These are phyloP conservation scores for Drosophila nigricruria DNA, from an alignment of 2,888 invertebrate genomes.

Conservation along the genomic window DNA sequence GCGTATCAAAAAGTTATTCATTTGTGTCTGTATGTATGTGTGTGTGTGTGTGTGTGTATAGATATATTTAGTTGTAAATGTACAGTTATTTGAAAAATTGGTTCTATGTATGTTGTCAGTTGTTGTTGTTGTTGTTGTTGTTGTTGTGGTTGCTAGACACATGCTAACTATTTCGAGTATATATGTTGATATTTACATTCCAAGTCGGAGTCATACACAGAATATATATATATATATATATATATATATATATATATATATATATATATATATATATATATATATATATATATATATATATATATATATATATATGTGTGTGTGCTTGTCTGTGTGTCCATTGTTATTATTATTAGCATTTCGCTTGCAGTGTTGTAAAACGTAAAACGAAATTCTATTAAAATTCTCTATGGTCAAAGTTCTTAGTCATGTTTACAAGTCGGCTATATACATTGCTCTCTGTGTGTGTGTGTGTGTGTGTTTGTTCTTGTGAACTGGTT, in stretches of 20 bases:
- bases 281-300: slow-evolving; percentile 16
- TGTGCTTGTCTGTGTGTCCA: background rate
- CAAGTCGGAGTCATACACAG: slow-evolving; percentile 24
- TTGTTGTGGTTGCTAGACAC: slow-evolving; percentile 27
- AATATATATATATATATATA: slow-evolving; percentile 10
- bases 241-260: slow-evolving; percentile 22
- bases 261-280: slow-evolving; percentile 11
- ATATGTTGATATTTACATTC: slow-evolving; percentile 49
- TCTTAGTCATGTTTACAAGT: slow-evolving; percentile 27
- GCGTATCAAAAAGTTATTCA: slow-evolving; percentile 59
- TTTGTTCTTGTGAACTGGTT: slow-evolving; percentile 4
- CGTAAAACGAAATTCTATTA: slow-evolving; percentile 13
- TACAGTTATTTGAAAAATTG: slow-evolving; percentile 75
- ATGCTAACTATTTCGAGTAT: slow-evolving; percentile 56
- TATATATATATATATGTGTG: slow-evolving; percentile 14
- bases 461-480: slow-evolving; percentile 15
- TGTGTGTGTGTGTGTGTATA: slow-evolving; percentile 6
- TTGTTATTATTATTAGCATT: slow-evolving; percentile 3
- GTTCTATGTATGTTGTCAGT: slow-evolving; percentile 72
- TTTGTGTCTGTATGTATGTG: slow-evolving; percentile 13
- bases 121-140: slow-evolving; percentile 22
- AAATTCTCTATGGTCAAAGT: slow-evolving; percentile 20
- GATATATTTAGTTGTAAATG: slow-evolving; percentile 43
- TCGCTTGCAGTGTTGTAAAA: slow-evolving; percentile 27
- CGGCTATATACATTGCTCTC: slow-evolving; percentile 23